Evolutionary conservation across 1,140 invertebrate genomes (phyloP).

Genomic region (Nilaparvata lugens): DNA sequence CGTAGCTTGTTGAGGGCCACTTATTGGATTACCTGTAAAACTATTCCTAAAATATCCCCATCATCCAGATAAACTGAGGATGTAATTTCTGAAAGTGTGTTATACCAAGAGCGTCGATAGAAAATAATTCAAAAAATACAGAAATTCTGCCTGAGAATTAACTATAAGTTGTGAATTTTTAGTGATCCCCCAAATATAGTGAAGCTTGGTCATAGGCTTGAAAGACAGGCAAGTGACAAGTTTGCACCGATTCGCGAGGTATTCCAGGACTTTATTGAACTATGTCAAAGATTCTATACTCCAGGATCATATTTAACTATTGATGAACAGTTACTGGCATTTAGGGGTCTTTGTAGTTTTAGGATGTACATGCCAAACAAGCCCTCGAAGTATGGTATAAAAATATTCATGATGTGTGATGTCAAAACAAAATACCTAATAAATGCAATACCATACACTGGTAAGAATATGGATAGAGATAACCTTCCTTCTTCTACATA

Average conservation of each 20-base stretch:
- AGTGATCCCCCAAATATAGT: too few relatives aligned
- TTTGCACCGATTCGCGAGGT: constrained; percentile 32
- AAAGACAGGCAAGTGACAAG: constrained; percentile 24
- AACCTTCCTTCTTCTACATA: background rate
- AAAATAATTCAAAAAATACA: too few relatives aligned
- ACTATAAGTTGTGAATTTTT: too few relatives aligned
- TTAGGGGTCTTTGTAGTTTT: constrained; percentile 35
- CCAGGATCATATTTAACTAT: constrained; percentile 25
- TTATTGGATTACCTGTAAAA: too few relatives aligned
- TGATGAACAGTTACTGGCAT: constrained; percentile 34
- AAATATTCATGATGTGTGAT: constrained; percentile 32
- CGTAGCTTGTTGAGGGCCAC: too few relatives aligned
- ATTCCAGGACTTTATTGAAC: constrained; percentile 32
- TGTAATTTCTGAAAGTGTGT: too few relatives aligned
- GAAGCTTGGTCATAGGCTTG: constrained; percentile 29
- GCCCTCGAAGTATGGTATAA: constrained; percentile 32
- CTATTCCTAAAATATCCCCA: too few relatives aligned
- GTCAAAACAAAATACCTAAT: constrained; percentile 29
- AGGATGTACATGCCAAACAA: constrained; percentile 36
- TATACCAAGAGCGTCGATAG: too few relatives aligned
- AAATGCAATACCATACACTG: constrained; percentile 31
- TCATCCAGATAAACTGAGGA: too few relatives aligned
- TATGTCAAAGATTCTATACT: constrained; percentile 27
- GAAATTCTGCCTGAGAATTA: too few relatives aligned
- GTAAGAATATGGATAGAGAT: constrained; percentile 26